Conservation (phyloP, 2,113 vertebrate genomes). For the Poeciliopsis prolifica region DNA sequence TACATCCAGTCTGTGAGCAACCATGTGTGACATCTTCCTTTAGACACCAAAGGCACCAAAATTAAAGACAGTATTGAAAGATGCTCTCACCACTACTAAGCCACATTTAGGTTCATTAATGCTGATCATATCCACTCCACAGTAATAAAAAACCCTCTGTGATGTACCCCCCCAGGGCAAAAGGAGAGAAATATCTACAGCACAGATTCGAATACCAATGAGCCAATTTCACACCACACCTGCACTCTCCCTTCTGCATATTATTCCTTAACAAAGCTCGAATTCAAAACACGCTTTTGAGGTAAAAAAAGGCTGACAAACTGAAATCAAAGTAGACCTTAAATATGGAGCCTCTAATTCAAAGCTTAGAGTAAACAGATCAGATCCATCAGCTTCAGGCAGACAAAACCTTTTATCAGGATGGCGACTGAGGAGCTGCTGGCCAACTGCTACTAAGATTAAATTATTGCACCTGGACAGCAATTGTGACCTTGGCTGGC, state of each 20-base stretch:
- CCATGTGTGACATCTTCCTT: conserved; percentile 18
- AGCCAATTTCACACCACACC: conserved; percentile 38
- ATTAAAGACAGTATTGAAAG: conserved; percentile 41
- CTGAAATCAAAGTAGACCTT: conserved; percentile 28
- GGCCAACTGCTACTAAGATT: conserved; percentile 45
- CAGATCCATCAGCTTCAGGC: conserved; percentile 46
- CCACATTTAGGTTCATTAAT: conserved; percentile 53
- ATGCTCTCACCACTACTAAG: conserved; percentile 25
- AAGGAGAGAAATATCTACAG: conserved; percentile 45
- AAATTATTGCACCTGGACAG: conserved; percentile 53
- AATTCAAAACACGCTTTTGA: conserved; percentile 33
- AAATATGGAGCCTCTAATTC: conserved; percentile 33
- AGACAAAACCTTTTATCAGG: conserved; percentile 51
- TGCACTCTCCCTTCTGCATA: not conserved
- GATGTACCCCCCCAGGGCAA: conserved; percentile 45
- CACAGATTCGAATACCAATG: conserved; percentile 64
- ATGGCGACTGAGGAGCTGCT: conserved; percentile 24
- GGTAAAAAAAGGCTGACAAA: conserved; percentile 43
- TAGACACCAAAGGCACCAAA: conserved; percentile 10
- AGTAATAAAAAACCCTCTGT: conserved; percentile 31
- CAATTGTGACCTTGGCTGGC: conserved; percentile 6
- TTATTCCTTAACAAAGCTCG: conserved; percentile 16
- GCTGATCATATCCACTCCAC: conserved; percentile 52
- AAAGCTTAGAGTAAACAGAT: conserved; percentile 38
- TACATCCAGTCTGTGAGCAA: conserved; percentile 9